Percentiles rank a stretch among this genome's conserved stretches.
phyloP scores from a whole-genome alignment of 2,113 vertebrate species.

The Pycnonotus jocosus region DNA sequence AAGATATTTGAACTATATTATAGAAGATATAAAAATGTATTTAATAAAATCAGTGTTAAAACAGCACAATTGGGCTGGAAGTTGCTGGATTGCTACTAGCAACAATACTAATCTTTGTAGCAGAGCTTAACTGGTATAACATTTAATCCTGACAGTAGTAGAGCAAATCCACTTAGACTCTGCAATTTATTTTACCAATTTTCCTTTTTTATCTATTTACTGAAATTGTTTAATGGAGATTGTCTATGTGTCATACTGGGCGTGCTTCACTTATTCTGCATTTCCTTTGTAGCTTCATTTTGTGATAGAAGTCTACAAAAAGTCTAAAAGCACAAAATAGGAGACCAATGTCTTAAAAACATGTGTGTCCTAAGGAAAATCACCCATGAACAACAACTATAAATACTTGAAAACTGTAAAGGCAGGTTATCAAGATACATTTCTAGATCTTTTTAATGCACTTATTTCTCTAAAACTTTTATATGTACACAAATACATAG shows the following conservation, averaged over 20 bases:
- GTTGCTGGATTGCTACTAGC: background rate
- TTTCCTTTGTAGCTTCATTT: constrained; percentile 51
- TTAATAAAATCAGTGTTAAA: background rate
- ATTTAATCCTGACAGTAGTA: background rate
- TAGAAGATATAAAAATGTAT: background rate
- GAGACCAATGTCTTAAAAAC: constrained; percentile 25
- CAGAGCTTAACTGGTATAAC: background rate
- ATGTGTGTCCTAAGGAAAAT: background rate
- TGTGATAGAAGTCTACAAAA: background rate
- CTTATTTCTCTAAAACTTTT: background rate
- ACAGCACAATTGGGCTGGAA: background rate
- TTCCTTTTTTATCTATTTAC: constrained; percentile 49
- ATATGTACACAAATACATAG: background rate
- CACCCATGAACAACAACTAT: background rate
- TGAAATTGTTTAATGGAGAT: constrained; percentile 47
- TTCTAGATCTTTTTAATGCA: background rate
- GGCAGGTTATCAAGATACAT: background rate
- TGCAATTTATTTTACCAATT: background rate
- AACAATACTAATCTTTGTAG: background rate
- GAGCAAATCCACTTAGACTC: background rate
- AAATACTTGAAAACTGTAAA: constrained; percentile 33
- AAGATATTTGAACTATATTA: background rate
- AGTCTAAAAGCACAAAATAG: background rate
- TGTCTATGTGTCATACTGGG: background rate
- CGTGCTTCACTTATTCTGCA: constrained; percentile 49